Conservation (phyloP, 2,113 vertebrate species). For the Otus sunia region DNA sequence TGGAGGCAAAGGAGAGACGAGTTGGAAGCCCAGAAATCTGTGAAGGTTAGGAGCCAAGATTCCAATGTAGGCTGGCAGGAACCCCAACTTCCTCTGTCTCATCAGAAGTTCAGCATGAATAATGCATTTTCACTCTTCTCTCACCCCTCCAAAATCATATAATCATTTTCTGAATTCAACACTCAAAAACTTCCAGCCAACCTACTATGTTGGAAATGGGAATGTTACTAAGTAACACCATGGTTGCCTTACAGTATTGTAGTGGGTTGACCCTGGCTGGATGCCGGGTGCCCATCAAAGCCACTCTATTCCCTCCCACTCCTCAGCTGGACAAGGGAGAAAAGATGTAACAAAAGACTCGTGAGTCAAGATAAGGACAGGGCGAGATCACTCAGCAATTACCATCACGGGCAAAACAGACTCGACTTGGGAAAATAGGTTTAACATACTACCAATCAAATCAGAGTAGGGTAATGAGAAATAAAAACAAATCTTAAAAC, state of each 20-base stretch:
- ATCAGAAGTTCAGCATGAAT: slow-evolving; percentile 1
- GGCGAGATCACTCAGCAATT: neutral
- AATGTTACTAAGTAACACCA: neutral
- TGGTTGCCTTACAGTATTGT: neutral
- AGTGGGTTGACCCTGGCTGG: neutral
- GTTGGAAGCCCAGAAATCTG: neutral
- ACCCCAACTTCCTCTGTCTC: neutral
- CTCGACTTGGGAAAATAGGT: neutral
- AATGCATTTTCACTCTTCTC: neutral
- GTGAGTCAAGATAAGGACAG: neutral
- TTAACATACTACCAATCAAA: neutral
- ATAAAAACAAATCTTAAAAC: neutral
- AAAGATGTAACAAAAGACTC: neutral
- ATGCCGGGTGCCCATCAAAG: neutral
- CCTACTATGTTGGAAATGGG: neutral
- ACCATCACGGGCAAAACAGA: neutral
- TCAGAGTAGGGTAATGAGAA: neutral
- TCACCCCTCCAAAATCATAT: neutral
- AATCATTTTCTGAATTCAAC: neutral
- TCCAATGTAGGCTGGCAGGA: neutral
- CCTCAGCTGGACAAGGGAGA: neutral
- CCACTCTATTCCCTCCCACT: neutral
- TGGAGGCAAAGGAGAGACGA: neutral
- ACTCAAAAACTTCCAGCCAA: neutral
- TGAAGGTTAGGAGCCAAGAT: slow-evolving; percentile 5